Conservation (phyloP, 2,888 invertebrate genomes). For the Panzeria rudis region DNA sequence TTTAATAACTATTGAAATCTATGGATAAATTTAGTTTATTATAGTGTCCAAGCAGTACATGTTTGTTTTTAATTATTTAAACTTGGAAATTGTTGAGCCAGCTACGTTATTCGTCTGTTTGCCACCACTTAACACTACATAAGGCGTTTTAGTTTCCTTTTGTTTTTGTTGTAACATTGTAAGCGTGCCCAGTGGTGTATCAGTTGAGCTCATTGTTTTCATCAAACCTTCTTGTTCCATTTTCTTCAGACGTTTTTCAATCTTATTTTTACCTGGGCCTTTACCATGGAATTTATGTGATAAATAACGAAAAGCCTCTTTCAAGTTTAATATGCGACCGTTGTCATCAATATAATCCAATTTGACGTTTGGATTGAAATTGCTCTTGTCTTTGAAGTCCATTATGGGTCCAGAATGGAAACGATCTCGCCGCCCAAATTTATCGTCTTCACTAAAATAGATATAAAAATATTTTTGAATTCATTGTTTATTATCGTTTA, state of each 20-base stretch:
- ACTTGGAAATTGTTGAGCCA: constrained; percentile 62
- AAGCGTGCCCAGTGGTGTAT: constrained; percentile 97
- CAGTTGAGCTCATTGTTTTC: constrained; percentile 99
- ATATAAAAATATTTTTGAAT: not conserved
- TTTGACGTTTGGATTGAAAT: constrained; percentile 96
- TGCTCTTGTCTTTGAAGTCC: constrained; percentile 96
- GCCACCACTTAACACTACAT: constrained; percentile 95
- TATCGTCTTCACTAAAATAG: constrained; percentile 89
- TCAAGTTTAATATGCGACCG: constrained; percentile 94
- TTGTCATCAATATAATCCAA: constrained; percentile 98
- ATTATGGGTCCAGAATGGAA: constrained; percentile 91
- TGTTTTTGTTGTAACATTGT: constrained; percentile 98
- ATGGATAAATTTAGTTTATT: constrained; percentile 44
- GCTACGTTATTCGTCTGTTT: constrained; percentile 85
- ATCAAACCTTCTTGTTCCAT: constrained; percentile 96
- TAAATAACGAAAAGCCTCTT: constrained; percentile 98
- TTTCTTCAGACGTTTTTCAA: constrained; percentile 98
- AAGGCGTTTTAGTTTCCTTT: constrained; percentile 96
- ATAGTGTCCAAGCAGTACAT: constrained; percentile 51
- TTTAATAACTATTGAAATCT: constrained; percentile 55
- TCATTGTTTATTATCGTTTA: not conserved
- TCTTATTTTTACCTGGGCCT: constrained; percentile 99
- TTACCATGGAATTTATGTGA: constrained; percentile 99
- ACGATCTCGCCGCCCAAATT: constrained; percentile 89
- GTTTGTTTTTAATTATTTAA: constrained; percentile 48